Base-by-base conservation (phyloP, 2,113 vertebrate species). In the Ramphastos sulfuratus region DNA sequence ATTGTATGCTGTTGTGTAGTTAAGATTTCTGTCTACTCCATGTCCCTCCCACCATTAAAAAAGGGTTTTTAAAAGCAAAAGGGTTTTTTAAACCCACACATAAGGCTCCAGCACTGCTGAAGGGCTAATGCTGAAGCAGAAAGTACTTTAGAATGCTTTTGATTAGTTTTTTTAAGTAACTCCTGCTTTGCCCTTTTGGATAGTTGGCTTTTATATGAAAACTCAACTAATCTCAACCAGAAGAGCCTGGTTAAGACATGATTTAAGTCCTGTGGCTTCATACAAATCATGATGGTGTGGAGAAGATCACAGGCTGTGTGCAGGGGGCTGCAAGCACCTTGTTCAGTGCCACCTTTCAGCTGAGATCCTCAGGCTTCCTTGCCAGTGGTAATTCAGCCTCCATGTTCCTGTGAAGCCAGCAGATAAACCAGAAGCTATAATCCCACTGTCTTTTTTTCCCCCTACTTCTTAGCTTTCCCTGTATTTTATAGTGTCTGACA, bases 321-420 rank as follows among this genome's bases (percentile, higher is more conserved):
- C 76, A 90, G 90, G 75, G 63, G 73, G 63, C 69, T 60, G 69
- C 64, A 74, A 50, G 73, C 82, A 39, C 3, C 4, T 82, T 87
- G 52, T 76, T 82, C 71, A 76, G 71, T 44, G 39, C 42, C 66
- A 13, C 66, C 52, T 82, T 70, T 85, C 71, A 56, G 56, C 82
- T 89, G 65, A 85, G 84, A 48, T 44, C 48, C 75, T 91, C 67
- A 59, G 75, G 6, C 46, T 92, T 89, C 75, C 74, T 94, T 93
- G 91, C 79, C 92, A 79, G 60, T 80, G 89, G 7, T 87, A 92
- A 93, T 89, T 92, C 7, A 61, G 54, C 79, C 75, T 90, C 89
- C 71, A 83, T 82, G 85, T 60, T 79, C 69, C 75, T 52, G 6
- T 74, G 85, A 93, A 89, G 54, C 56, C 37, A 69, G 79, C 12